A percentile compares a stretch with the other conserved stretches of the same genome.
Evolutionary conservation across 1,140 invertebrate genomes (phyloP).

Genomic region (Drosophila pandora): DNA sequence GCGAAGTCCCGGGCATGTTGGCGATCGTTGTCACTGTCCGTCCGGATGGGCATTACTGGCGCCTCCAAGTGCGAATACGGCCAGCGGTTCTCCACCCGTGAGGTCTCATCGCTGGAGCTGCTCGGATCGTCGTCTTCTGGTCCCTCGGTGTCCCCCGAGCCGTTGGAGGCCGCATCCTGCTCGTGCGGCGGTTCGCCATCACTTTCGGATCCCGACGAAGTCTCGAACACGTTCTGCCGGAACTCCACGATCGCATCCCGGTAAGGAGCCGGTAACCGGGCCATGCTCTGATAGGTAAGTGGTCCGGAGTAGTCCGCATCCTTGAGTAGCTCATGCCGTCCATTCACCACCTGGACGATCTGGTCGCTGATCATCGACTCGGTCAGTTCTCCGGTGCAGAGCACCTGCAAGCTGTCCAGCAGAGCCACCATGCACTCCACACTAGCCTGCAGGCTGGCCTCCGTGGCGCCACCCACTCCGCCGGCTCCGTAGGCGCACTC

Average conservation of each 20-base stretch:
- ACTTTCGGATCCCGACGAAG: conserved; percentile 85
- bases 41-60: conserved; percentile 74
- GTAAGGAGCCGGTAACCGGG: conserved; percentile 91
- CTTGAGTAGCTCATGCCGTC: conserved; percentile 89
- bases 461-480: conserved; percentile 86
- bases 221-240: conserved; percentile 85
- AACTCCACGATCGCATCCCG: conserved; percentile 86
- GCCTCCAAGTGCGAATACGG: conserved; percentile 82
- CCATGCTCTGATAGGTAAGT: conserved; percentile 92
- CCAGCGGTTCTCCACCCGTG: conserved; percentile 79
- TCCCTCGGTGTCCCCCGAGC: conserved; percentile 90
- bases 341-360: conserved; percentile 87
- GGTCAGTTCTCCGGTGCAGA: conserved; percentile 89
- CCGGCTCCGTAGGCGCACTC: conserved; percentile 88
- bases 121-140: conserved; percentile 86
- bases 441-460: conserved; percentile 90
- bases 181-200: conserved; percentile 85
- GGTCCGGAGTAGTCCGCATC: conserved; percentile 93
- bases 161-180: conserved; percentile 85
- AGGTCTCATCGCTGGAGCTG: conserved; percentile 80
- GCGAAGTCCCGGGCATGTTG: conserved; percentile 82
- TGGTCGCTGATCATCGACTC: conserved; percentile 84
- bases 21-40: conserved; percentile 80
- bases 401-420: conserved; percentile 91
- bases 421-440: conserved; percentile 94